Evolutionary conservation across 2,113 vertebrate genomes (phyloP), one percentile per base, ranked within the genome.

Genomic region (Asarcornis scutulata): DNA sequence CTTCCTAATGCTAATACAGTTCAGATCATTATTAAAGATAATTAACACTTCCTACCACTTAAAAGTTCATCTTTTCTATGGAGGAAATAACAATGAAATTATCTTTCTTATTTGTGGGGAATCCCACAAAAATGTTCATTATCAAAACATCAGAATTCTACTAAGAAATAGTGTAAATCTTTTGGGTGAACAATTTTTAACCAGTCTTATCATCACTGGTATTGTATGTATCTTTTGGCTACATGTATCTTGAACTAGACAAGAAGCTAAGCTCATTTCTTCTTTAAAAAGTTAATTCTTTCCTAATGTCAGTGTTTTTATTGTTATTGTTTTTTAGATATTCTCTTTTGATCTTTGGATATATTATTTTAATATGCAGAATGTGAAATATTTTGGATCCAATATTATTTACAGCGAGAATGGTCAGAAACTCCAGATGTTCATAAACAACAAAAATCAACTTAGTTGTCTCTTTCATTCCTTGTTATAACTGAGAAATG

Each of bases 371-470:
- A 93, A 58, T 63, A 94, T 60, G 38, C 27, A 93, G 83, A 90
- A 96, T 96, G 77, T 76, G 78, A 94, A 94, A 72, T 87, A 96
- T 91, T 88, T 96, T 95, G 93, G 76, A 95, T 83, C 25, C 73
- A 81, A 56, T 82, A 58, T 79, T 96, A 95, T 96, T 96, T 96
- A 94, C 76, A 75, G 9, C 85, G 64, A 83, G 56, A 92, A 81
- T 48, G 4, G 10, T 91, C 90, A 88, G 78, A 89, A 88, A 76
- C 2, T 63, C 93, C 93, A 96, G 83, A 93, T 96, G 91, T 88
- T 90, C 77, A 83, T 95, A 85, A 96, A 72, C 82, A 97, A 81
- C 69, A 83, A 63, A 93, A 96, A 89, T 75, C 4, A 89, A 63
- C 55, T 80, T 74, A 52, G 58, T 68, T 91, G 62, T 83, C 62